Percentiles rank a stretch among this genome's conserved stretches.
Conservation (phyloP, 1,140 invertebrate species). For the Drosophila biarmipes region DNA sequence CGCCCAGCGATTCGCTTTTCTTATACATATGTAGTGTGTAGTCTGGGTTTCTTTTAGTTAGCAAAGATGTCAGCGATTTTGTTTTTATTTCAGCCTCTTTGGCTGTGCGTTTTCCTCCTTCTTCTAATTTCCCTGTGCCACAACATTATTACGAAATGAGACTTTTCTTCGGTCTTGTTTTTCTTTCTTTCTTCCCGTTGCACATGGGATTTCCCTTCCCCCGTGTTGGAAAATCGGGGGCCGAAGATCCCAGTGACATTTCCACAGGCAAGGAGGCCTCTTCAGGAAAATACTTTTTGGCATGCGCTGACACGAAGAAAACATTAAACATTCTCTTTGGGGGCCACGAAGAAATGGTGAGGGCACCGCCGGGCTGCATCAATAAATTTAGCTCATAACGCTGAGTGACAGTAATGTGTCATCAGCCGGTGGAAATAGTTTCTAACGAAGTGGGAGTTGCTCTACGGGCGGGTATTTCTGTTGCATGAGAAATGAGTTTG, state of each 20-base stretch:
- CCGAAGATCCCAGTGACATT: constrained; percentile 65
- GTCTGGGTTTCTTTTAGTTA: constrained; percentile 41
- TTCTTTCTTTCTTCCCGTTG: constrained; percentile 13
- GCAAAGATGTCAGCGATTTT: constrained; percentile 68
- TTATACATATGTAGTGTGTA: constrained; percentile 9
- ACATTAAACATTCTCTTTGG: constrained; percentile 54
- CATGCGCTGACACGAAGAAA: constrained; percentile 69
- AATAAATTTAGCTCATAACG: constrained; percentile 81
- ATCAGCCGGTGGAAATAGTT: constrained; percentile 73
- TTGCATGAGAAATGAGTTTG: constrained; percentile 40
- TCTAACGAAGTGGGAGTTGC: constrained; percentile 57
- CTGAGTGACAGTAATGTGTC: constrained; percentile 79
- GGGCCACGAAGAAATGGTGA: neutral
- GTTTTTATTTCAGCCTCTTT: constrained; percentile 27
- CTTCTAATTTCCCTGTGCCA: constrained; percentile 30
- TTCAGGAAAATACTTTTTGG: constrained; percentile 62
- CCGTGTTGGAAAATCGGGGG: constrained; percentile 18
- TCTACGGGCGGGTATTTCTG: constrained; percentile 35
- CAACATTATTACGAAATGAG: constrained; percentile 68
- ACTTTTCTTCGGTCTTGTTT: constrained; percentile 44
- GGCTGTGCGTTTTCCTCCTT: constrained; percentile 8
- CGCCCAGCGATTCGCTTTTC: constrained; percentile 23
- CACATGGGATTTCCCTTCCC: constrained; percentile 15
- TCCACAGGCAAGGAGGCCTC: constrained; percentile 28
- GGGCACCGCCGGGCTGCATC: constrained; percentile 44